These are phyloP conservation scores for Acanthornis magna DNA, from an alignment of 2,797 vertebrate species.

Conservation along the genomic window DNA sequence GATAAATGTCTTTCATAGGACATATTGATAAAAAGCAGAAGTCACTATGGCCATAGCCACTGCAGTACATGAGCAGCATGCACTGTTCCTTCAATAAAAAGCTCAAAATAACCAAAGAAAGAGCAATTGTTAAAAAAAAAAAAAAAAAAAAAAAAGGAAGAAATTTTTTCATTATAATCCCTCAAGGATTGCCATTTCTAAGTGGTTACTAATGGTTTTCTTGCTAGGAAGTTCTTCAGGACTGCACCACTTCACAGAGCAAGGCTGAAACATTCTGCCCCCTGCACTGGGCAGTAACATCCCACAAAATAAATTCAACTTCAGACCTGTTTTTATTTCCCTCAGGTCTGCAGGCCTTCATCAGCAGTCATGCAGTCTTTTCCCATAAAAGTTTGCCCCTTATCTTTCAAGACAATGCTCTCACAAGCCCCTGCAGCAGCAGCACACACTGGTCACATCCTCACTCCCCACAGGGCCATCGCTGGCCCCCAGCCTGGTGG, in stretches of 20 bases:
- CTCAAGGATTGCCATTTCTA: background rate
- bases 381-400: background rate
- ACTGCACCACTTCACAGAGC: background rate
- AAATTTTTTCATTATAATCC: background rate
- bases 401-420: background rate
- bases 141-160: background rate
- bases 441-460: fast-evolving
- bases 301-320: background rate
- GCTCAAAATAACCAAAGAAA: background rate
- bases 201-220: background rate
- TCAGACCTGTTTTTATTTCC: background rate
- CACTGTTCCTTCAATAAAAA: background rate
- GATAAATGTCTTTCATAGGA: background rate
- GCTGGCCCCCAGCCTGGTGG: background rate
- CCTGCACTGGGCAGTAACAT: background rate
- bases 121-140: background rate
- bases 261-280: background rate
- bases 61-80: background rate
- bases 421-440: background rate
- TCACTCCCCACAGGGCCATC: background rate
- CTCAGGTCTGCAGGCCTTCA: background rate
- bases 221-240: background rate
- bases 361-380: background rate
- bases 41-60: background rate
- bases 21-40: background rate